Percentiles rank a stretch among this genome's conserved stretches.
These are phyloP conservation scores for Gambelia wislizenii DNA, from an alignment of 2,797 vertebrate genomes.

Conservation along the genomic window DNA sequence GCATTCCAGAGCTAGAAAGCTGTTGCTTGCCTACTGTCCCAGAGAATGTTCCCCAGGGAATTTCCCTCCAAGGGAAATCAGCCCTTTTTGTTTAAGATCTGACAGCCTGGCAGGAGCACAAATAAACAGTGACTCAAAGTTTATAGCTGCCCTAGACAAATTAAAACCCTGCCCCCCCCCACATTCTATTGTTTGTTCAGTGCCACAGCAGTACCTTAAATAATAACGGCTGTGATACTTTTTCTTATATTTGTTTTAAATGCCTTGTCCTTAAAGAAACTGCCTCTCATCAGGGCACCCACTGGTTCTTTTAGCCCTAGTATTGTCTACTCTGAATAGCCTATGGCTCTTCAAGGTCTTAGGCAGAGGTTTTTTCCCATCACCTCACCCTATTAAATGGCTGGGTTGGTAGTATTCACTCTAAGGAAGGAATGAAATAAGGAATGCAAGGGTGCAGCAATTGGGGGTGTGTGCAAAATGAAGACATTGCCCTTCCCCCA, in stretches of 20 bases:
- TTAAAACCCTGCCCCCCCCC: background rate
- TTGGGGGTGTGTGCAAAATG: too few relatives aligned
- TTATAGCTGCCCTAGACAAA: background rate
- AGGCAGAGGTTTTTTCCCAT: background rate
- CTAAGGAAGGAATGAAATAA: background rate
- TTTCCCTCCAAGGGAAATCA: conserved; percentile 30
- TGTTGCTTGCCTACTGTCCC: background rate
- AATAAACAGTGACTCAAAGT: background rate
- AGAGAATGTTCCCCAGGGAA: conserved; percentile 12
- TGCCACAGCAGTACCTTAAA: background rate
- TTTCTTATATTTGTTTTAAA: background rate
- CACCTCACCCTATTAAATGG: background rate
- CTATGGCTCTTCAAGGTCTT: background rate
- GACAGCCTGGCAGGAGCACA: background rate
- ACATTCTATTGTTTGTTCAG: background rate
- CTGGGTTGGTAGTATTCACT: background rate
- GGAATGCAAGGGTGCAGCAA: background rate
- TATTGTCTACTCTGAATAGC: background rate
- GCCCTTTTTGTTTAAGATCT: conserved; percentile 19
- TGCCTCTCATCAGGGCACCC: background rate
- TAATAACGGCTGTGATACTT: background rate
- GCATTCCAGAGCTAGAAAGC: conserved; percentile 47
- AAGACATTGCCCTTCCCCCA: too few relatives aligned
- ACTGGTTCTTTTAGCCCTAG: background rate
- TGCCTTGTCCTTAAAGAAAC: background rate